Conservation (phyloP, 2,888 invertebrate genomes). For the Zhengitettix transpicula region DNA sequence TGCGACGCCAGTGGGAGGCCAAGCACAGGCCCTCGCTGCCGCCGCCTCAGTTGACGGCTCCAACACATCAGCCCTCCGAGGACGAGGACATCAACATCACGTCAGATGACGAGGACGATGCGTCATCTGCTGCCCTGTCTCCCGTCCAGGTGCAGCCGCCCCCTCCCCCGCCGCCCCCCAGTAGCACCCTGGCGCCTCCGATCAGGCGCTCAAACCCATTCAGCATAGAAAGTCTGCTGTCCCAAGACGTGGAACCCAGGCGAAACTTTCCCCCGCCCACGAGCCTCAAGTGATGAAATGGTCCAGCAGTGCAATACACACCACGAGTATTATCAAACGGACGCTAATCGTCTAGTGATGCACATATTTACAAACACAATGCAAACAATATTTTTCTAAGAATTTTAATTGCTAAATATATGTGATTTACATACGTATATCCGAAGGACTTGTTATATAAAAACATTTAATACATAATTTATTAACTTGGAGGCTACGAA, state of each 20-base stretch:
- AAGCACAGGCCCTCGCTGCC: constrained; percentile 29
- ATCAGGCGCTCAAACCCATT: not conserved
- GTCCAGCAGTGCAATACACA: no score
- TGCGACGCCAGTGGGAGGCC: constrained; percentile 70
- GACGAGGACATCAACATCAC: constrained; percentile 9
- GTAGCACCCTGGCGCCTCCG: not conserved
- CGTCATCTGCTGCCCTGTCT: constrained; percentile 46
- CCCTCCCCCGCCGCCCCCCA: not conserved
- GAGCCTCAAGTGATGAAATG: no score
- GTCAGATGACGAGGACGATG: constrained; percentile 32
- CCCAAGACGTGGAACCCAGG: not conserved
- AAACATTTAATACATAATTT: no score
- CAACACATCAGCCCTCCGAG: constrained; percentile 17
- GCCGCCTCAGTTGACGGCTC: not conserved
- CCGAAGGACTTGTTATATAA: no score
- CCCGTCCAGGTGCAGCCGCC: not conserved
- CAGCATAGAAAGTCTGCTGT: constrained; percentile 17
- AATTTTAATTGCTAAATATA: no score
- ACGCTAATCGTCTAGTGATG: no score
- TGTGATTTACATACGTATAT: no score
- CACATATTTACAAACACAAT: no score
- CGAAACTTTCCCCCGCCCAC: no score
- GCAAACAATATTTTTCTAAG: no score
- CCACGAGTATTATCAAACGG: no score
- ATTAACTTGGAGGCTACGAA: no score